Evolutionary conservation across 2,888 invertebrate species (phyloP).

Genomic region (Platypus cylindrus): DNA sequence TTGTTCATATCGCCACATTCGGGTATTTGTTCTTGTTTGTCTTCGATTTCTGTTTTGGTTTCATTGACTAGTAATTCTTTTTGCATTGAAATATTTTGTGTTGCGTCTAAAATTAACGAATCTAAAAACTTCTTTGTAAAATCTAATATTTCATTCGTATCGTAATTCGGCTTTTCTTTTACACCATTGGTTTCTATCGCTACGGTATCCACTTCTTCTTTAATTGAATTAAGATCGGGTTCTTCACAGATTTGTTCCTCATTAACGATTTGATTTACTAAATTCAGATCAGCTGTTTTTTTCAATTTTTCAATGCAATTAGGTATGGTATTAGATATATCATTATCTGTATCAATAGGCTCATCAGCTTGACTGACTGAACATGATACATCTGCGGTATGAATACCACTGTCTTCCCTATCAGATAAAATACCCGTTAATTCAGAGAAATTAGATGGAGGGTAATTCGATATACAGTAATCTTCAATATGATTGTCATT

Average conservation of each 20-base stretch:
- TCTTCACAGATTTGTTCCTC: slow-evolving; percentile 6
- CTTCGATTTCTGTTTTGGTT: slow-evolving; percentile 5
- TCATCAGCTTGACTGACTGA: slow-evolving; percentile 63
- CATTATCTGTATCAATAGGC: slow-evolving; percentile 41
- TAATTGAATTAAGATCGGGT: not conserved
- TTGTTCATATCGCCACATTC: not conserved
- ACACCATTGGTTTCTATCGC: slow-evolving; percentile 1
- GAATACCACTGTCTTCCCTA: slow-evolving; percentile 68
- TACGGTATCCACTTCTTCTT: no score
- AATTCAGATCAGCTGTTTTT: slow-evolving; percentile 9
- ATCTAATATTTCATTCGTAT: slow-evolving; percentile 24
- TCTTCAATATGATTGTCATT: slow-evolving; percentile 41
- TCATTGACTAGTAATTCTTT: slow-evolving; percentile 1
- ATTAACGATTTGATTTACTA: slow-evolving; percentile 7
- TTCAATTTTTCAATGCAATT: slow-evolving; percentile 27
- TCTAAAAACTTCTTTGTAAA: slow-evolving; percentile 34
- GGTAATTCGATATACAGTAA: slow-evolving; percentile 33
- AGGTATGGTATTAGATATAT: slow-evolving; percentile 27
- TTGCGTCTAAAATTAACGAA: slow-evolving; percentile 34
- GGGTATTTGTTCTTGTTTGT: slow-evolving; percentile 1
- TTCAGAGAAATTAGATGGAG: slow-evolving; percentile 43
- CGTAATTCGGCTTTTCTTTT: slow-evolving; percentile 13
- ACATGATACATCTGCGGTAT: slow-evolving; percentile 66
- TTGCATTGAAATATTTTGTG: slow-evolving; percentile 17
- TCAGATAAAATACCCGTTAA: slow-evolving; percentile 46